Conservation (phyloP, 2,888 invertebrate genomes). For the Erpobdella octoculata region DNA sequence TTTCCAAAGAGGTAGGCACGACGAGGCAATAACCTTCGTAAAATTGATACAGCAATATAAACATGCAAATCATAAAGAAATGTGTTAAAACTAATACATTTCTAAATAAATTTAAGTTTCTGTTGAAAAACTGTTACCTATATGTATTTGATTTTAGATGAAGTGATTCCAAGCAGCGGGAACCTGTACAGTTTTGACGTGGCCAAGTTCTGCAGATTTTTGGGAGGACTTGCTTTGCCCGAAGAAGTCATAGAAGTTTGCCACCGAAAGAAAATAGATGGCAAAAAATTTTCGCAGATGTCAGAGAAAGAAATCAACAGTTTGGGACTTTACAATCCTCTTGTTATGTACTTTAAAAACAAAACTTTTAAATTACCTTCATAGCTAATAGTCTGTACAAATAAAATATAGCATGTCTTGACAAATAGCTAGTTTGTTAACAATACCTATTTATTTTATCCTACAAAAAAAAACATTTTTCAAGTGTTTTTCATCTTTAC, state of each 20-base stretch:
- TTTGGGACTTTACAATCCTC: conserved; percentile 44
- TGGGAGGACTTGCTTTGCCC: conserved; percentile 43
- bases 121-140: neutral
- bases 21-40: neutral
- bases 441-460: too few relatives aligned
- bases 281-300: conserved; percentile 45
- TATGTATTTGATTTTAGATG: neutral
- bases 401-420: neutral
- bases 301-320: conserved; percentile 45
- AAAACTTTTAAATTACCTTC: conserved; percentile 25
- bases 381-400: neutral
- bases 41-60: neutral
- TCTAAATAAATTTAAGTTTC: neutral
- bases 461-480: too few relatives aligned
- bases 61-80: neutral
- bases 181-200: conserved; percentile 43
- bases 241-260: conserved; percentile 35
- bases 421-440: too few relatives aligned
- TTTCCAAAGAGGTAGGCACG: neutral
- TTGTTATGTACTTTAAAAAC: conserved; percentile 36
- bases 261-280: conserved; percentile 41
- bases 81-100: neutral
- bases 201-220: conserved; percentile 46
- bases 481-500: too few relatives aligned
- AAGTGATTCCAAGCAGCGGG: conserved; percentile 44